phyloP scores from a whole-genome alignment of 2,113 vertebrate genomes.

The Bolborhynchus lineola region DNA sequence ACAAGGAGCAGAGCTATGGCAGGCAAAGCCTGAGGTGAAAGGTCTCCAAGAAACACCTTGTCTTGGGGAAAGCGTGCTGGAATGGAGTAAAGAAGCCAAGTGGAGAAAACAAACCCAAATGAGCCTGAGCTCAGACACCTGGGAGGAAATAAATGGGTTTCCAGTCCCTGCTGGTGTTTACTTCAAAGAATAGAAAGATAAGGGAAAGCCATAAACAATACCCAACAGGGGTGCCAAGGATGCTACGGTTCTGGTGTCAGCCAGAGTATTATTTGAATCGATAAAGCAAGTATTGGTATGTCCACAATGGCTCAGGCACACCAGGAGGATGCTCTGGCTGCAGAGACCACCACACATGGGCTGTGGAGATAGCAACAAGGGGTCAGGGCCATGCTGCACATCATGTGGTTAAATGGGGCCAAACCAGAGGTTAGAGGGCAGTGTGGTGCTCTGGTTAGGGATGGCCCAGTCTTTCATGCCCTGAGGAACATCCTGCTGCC shows the following conservation, averaged over 20 bases:
- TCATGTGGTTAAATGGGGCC: not conserved
- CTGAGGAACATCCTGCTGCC: not conserved
- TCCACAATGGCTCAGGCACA: not conserved
- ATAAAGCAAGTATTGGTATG: not conserved
- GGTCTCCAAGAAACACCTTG: rapidly evolving
- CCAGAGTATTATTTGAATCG: not conserved
- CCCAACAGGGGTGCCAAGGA: not conserved
- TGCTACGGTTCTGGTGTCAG: not conserved
- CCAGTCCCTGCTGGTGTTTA: not conserved
- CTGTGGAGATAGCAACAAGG: not conserved
- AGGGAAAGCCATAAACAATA: not conserved
- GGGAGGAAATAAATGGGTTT: not conserved
- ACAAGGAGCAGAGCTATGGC: not conserved
- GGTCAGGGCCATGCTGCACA: not conserved
- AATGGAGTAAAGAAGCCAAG: not conserved
- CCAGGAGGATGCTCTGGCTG: not conserved
- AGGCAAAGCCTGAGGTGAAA: not conserved
- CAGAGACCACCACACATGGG: not conserved
- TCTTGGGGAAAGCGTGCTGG: not conserved
- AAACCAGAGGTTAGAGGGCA: not conserved
- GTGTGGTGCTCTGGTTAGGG: not conserved
- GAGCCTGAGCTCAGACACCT: not conserved
- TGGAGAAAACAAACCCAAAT: not conserved
- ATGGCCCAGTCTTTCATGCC: not conserved
- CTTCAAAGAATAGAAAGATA: not conserved